Evolutionary conservation across 2,888 invertebrate species (phyloP).

Genomic region (Tipula vernalis): DNA sequence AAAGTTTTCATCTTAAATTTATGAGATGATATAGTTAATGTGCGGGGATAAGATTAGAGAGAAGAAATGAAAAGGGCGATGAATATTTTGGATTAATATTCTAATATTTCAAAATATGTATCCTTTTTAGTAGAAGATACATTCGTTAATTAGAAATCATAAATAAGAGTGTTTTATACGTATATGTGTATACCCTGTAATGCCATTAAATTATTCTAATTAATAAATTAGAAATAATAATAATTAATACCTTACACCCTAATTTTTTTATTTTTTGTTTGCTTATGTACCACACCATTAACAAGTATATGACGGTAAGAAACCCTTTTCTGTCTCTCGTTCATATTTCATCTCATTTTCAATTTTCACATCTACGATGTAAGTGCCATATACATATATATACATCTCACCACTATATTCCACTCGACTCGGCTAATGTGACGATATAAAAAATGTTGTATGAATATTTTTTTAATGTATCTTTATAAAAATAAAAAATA

Average conservation of each 20-base stretch:
- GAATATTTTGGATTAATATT: neutral
- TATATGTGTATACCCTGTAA: neutral
- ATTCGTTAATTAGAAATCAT: slow-evolving; percentile 4
- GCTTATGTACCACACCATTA: neutral
- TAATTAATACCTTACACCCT: slow-evolving; percentile 4
- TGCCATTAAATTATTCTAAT: slow-evolving; percentile 4
- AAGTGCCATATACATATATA: neutral
- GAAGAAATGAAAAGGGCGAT: neutral
- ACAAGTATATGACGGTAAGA: neutral
- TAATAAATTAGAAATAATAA: slow-evolving; percentile 4
- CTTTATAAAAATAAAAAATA: neutral
- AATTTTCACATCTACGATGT: neutral
- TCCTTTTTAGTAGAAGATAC: neutral
- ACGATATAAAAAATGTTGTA: neutral
- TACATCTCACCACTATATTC: neutral
- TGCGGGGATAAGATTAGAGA: neutral
- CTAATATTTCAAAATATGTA: slow-evolving; percentile 4
- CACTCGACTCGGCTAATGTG: neutral
- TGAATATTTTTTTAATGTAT: neutral
- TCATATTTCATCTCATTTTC: slow-evolving; percentile 4
- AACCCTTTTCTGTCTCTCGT: neutral
- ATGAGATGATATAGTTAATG: neutral
- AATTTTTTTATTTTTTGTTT: neutral
- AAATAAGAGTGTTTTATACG: neutral
- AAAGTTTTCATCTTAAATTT: neutral